These are phyloP conservation scores for Ianthella basta DNA, from an alignment of 37 sponge, comb jelly and placozoan genomes.

Conservation along the genomic window DNA sequence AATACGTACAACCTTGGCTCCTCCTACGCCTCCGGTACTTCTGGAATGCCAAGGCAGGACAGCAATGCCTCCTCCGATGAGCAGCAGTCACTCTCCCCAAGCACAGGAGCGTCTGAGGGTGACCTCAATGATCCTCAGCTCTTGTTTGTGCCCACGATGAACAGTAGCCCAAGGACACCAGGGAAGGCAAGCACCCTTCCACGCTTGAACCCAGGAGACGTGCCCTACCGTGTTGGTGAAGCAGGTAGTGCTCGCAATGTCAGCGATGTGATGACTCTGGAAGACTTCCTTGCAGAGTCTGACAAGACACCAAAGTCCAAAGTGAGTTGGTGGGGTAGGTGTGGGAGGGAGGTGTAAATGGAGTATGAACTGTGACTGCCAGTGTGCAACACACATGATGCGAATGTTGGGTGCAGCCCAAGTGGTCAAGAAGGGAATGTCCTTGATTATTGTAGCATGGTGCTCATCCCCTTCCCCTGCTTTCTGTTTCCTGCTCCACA, in stretches of 20 bases:
- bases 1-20: neutral
- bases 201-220: neutral
- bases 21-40: neutral
- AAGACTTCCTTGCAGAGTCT: constrained; percentile 78
- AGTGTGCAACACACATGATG: too few species aligned
- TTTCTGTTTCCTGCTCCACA: neutral
- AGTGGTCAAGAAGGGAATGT: too few species aligned
- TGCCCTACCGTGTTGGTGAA: neutral
- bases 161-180: constrained; percentile 28
- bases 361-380: too few species aligned
- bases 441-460: too few species aligned
- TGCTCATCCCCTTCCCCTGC: neutral
- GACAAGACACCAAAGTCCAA: constrained; percentile 73
- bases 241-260: neutral
- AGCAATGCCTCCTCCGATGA: constrained; percentile 24
- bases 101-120: constrained; percentile 22
- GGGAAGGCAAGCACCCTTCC: neutral
- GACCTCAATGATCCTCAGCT: constrained; percentile 15
- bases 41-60: neutral
- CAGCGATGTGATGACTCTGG: constrained; percentile 68
- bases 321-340: neutral
- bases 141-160: constrained; percentile 10
- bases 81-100: constrained; percentile 22
- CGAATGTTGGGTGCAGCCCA: too few species aligned
- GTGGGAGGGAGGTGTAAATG: too few species aligned